A percentile compares a stretch with the other conserved stretches of the same genome.
These are phyloP conservation scores for Drosophila repletoides DNA, from an alignment of 1,140 invertebrate genomes.

Conservation along the genomic window DNA sequence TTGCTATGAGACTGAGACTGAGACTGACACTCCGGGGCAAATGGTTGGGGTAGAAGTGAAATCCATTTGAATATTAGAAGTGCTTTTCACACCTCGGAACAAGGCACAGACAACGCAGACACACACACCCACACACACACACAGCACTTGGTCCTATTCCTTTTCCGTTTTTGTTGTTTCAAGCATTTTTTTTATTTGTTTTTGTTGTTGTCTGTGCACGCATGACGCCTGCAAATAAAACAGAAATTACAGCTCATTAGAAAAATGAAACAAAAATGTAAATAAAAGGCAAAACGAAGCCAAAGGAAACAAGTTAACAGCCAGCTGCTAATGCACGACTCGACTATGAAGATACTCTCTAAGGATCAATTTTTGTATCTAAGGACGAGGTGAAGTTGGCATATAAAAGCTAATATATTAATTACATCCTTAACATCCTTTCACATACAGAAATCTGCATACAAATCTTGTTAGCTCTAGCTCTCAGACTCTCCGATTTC, in stretches of 20 bases:
- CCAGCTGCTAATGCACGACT: too few relatives aligned
- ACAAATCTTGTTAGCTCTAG: too few relatives aligned
- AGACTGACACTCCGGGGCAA: conserved; percentile 8
- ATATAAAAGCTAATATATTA: too few relatives aligned
- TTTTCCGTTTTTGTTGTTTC: conserved; percentile 4
- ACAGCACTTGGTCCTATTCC: conserved; percentile 13
- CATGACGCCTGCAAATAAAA: conserved; percentile 78
- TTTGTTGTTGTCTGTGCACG: conserved; percentile 69
- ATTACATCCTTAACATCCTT: too few relatives aligned
- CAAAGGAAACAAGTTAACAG: too few relatives aligned
- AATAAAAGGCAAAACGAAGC: conserved; percentile 49
- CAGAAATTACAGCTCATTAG: conserved; percentile 79
- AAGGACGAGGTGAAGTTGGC: too few relatives aligned
- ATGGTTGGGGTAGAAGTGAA: background rate
- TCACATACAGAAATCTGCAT: too few relatives aligned
- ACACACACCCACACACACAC: conserved; percentile 33
- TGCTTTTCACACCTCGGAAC: conserved; percentile 74
- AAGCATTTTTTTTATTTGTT: conserved; percentile 26
- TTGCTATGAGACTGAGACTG: background rate
- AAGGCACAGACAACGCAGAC: too few relatives aligned
- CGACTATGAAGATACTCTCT: too few relatives aligned
- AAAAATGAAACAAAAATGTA: conserved; percentile 76
- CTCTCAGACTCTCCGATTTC: too few relatives aligned
- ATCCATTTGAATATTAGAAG: conserved; percentile 74
- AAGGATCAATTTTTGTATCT: too few relatives aligned